A percentile compares a stretch with the other conserved stretches of the same genome.
Evolutionary conservation across 2,888 invertebrate species (phyloP).

Genomic region (Mythimna vitellina): DNA sequence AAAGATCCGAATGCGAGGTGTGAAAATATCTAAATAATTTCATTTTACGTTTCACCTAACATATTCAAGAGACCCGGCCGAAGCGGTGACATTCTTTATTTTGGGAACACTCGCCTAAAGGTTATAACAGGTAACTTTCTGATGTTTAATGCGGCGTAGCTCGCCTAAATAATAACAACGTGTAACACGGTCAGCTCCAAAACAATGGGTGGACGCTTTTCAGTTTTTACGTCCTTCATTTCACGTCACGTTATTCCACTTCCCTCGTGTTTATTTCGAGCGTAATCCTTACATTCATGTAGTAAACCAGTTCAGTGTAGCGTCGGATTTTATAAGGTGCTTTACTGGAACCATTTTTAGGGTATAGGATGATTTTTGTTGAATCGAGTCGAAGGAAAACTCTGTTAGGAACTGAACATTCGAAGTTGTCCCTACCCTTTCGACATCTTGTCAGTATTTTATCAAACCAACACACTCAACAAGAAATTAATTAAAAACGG

Average conservation of each 20-base stretch:
- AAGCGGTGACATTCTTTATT: conserved; percentile 69
- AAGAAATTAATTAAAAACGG: conserved; percentile 54
- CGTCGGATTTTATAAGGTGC: conserved; percentile 32
- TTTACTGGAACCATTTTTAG: conserved; percentile 29
- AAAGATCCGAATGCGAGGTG: conserved; percentile 69
- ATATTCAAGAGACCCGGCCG: conserved; percentile 60
- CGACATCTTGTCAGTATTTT: conserved; percentile 5
- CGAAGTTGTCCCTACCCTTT: neutral
- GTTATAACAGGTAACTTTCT: conserved; percentile 57
- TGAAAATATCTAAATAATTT: conserved; percentile 73
- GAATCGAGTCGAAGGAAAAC: conserved; percentile 3
- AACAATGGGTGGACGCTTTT: conserved; percentile 52
- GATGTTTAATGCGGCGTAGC: conserved; percentile 60
- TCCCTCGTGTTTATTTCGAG: conserved; percentile 46
- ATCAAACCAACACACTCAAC: conserved; percentile 33
- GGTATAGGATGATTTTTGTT: conserved; percentile 4
- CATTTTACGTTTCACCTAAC: conserved; percentile 72
- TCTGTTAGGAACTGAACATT: neutral
- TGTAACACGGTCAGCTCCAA: conserved; percentile 48
- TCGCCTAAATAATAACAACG: conserved; percentile 63
- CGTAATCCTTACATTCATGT: conserved; percentile 26
- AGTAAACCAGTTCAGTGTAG: conserved; percentile 33
- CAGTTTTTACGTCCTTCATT: conserved; percentile 56
- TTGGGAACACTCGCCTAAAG: conserved; percentile 61
- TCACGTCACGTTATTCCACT: conserved; percentile 47